phyloP scores from a whole-genome alignment of 2,888 invertebrate genomes.

The Tridacna gigas region DNA sequence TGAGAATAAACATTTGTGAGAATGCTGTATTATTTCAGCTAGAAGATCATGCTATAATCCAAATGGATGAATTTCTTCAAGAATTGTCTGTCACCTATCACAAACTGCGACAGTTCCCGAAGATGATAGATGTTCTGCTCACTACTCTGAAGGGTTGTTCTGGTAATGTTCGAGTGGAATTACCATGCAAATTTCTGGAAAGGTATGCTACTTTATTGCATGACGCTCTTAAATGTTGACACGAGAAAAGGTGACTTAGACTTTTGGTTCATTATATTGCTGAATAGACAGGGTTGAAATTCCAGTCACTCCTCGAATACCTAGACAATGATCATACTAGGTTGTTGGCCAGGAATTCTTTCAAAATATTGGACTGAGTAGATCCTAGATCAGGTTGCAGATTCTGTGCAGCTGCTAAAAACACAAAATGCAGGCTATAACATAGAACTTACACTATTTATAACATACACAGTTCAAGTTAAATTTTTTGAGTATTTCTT shows the following conservation, averaged over 20 bases:
- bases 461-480: no score
- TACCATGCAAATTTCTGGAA: conserved; percentile 45
- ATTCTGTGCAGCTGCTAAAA: no score
- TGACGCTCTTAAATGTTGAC: no score
- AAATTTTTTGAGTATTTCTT: no score
- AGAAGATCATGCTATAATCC: conserved; percentile 7
- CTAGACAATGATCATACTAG: no score
- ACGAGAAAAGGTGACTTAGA: no score
- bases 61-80: conserved; percentile 58
- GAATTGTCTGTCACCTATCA: conserved; percentile 62
- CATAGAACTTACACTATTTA: no score
- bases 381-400: no score
- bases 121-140: conserved; percentile 55
- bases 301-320: not conserved
- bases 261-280: not conserved
- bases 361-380: no score
- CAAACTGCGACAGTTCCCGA: conserved; percentile 69
- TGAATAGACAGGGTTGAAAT: not conserved
- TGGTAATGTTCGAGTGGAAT: not conserved
- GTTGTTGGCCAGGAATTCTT: not conserved
- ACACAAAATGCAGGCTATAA: no score
- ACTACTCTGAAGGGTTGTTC: conserved; percentile 30
- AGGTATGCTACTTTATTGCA: conserved; percentile 34
- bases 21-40: conserved; percentile 1
- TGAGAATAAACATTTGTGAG: no score